Evolutionary conservation across 2,888 invertebrate genomes (phyloP), one percentile per base, ranked within the genome.

Genomic region (Nomada flava): DNA sequence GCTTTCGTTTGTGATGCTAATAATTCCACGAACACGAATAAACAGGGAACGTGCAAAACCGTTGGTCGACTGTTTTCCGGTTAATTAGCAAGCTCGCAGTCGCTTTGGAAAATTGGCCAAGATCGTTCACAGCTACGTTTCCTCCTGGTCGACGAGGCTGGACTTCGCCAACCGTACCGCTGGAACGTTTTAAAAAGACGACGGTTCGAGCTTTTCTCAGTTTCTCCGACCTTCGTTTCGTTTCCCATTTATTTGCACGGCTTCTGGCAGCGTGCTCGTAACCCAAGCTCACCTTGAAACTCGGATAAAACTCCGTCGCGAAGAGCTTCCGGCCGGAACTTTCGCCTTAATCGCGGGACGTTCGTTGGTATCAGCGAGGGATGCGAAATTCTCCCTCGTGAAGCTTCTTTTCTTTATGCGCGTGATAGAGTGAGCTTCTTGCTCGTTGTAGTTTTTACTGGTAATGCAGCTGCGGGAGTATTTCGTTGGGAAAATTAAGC

Each of bases 181-280:
- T 62, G 72, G 70, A 73, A 53, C 57, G 42, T 20, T 44, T 23
- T 52, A n/a, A 55, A 67, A 44, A 70, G 10, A 26, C 67, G 59
- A 73, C 47, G 65, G 60, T 86, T 88, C 84, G 82, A 82, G 87
- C 86, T 89, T 82, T 89, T 84, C 76, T 82, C 85, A 87, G 86
- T 84, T 84, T 79, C 82, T 70, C 77, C 64, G 44, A 1, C 71
- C 73, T 62, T 36, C 64, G 60, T 60, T 42, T 36, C 44, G 10
- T 18, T 20, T 59, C 26, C 20, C 44, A 52, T 75, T 75, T 68
- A 73, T 67, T 67, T 36, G 11, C 52, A 59, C 29, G 20, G 59
- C 52, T 59, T 52, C 50, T n/a, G 42, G 26, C 52, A 42, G 50
- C n/a, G 26, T 11, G 15, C 44, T 76, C 29, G 29, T 52, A 63